These are phyloP conservation scores for Craterocephalus amniculus DNA, from an alignment of 2,797 vertebrate species.

Conservation along the genomic window DNA sequence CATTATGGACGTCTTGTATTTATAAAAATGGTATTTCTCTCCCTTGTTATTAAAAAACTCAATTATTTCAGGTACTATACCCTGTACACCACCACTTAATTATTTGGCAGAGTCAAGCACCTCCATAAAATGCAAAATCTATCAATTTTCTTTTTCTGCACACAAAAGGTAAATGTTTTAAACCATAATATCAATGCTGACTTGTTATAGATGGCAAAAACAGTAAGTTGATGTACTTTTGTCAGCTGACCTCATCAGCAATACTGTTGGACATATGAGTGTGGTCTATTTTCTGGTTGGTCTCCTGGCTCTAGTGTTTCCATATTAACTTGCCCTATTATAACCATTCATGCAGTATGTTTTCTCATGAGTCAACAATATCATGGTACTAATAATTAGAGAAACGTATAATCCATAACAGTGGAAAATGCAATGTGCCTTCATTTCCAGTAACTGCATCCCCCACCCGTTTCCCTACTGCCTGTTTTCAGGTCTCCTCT, in stretches of 20 bases:
- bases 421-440: conserved; percentile 73
- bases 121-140: conserved; percentile 37
- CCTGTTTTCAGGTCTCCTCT: conserved; percentile 79
- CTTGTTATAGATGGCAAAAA: conserved; percentile 38
- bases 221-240: conserved; percentile 13
- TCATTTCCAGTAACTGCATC: conserved; percentile 69
- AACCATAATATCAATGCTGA: conserved; percentile 31
- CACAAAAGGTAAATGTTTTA: conserved; percentile 30
- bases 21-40: conserved; percentile 21
- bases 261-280: conserved; percentile 16
- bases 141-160: conserved; percentile 36
- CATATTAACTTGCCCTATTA: conserved; percentile 59
- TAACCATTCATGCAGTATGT: conserved; percentile 51
- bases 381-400: conserved; percentile 60
- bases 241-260: conserved; percentile 36
- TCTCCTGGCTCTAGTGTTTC: conserved; percentile 58
- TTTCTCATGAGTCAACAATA: conserved; percentile 70
- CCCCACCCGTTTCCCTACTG: conserved; percentile 25
- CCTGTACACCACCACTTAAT: no score
- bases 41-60: conserved; percentile 20
- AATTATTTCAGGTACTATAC: neutral
- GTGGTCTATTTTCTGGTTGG: conserved; percentile 46
- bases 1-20: conserved; percentile 5
- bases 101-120: neutral
- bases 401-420: conserved; percentile 64